Evolutionary conservation across 2,888 invertebrate genomes (phyloP), one percentile per base, ranked within the genome.

Genomic region (Papilio protenor): DNA sequence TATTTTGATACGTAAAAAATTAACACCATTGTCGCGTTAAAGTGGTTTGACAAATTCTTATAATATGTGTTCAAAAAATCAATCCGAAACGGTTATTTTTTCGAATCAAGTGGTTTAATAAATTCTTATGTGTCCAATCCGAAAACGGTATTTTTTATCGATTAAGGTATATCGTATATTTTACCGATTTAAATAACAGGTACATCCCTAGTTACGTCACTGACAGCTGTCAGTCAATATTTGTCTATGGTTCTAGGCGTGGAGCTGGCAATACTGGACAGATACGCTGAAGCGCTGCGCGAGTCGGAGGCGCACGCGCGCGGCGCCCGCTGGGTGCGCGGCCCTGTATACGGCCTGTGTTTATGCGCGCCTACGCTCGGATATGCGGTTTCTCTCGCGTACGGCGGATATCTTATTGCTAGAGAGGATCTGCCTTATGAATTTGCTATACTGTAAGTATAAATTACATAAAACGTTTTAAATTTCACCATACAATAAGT

Each of bases 301-400:
- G 87, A 87, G 21, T 95, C 96, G 0, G n/a, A 87, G 1, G 88
- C 45, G 69, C 88, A 84, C 87, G 91, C 83, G 91, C 95, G 91
- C 85, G 80, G 90, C 84, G 64, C 95, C 88, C 86, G 92, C 90
- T 95, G 80, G 76, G 91, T 96, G 82, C 95, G 97, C 73, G 97
- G 97, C 0, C 84, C 96, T 0, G 96, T 96, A 11, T 97, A 96
- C 89, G 96, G 96, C 0, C 88, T 97, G 81, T 97, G 97, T 2
- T 96, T 96, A 85, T 95, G 96, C 73, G 95, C 96, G 2, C 97
- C 97, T 0, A 96, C 96, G 80, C 91, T 97, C 16, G 97, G 96
- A 0, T 97, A 97, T 87, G 96, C 96, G 4, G 90, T 96, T 4
- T 96, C 96, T 49, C 92, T 97, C 52, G 96, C 96, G 78, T 97